Evolutionary conservation across 2,113 vertebrate genomes (phyloP), one percentile per base, ranked within the genome.

Genomic region (Phalacrocorax pelagicus): DNA sequence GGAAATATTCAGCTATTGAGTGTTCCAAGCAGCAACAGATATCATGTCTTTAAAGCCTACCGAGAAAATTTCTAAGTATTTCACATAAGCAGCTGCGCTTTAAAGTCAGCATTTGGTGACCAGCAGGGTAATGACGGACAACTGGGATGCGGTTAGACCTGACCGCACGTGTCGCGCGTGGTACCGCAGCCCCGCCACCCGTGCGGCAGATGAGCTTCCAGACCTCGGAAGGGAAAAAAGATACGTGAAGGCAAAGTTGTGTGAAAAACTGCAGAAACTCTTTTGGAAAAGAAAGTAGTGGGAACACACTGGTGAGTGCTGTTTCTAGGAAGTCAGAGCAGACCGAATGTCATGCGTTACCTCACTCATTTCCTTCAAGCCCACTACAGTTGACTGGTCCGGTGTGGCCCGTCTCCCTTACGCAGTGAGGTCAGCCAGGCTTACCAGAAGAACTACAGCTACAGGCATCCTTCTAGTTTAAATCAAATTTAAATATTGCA

Each of bases 171-270:
- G 3, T 30, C 47, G 49, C 0, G 4, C 12, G 7, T 11, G 15
- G 22, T 36, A 47, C 52, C 66, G 14, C 5, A 6, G 40, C 40
- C 11, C 72, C 5, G 26, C 52, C 19, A 5, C 5, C 57, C 2
- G 6, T 9, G 26, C 2, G 7, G 69, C 49, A 29, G n/a, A 6
- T 1, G 2, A n/a, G 34, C 15, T 21, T 5, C 3, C 8, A 67
- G 57, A 29, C 11, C 44, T 15, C 1, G 3, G 46, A 21, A 49
- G 30, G 38, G 38, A 38, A 51, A 20, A 52, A 38, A 52, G 19
- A 15, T 4, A 21, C 0, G 1, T 4, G n/a, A 65, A 52, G 29
- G 47, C 65, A 38, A 47, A 20, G 46, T 9, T 13, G 30, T 3
- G 26, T 47, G 51, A 66, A 66, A 65, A 57, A 6, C 38, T 9